A percentile compares a stretch with the other conserved stretches of the same genome.
Conservation (phyloP, 1,140 invertebrate genomes). For the Vanessa tameamea region DNA sequence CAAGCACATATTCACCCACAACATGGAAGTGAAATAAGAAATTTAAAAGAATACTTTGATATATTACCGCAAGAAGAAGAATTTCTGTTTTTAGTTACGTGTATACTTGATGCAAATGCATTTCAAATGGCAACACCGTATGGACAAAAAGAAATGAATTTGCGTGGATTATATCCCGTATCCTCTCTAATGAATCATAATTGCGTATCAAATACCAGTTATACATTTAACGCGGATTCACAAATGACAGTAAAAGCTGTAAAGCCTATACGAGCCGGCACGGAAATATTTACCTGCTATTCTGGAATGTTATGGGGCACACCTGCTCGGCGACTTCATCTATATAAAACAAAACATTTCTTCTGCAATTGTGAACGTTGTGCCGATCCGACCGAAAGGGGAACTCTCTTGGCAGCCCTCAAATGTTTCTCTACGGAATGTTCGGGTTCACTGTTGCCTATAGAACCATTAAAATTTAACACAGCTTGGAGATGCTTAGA, state of each 20-base stretch:
- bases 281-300: conserved; percentile 88
- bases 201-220: conserved; percentile 88
- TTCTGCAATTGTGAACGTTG: conserved; percentile 87
- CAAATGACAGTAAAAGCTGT: conserved; percentile 84
- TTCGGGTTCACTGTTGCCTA: conserved; percentile 70
- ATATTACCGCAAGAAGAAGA: conserved; percentile 82
- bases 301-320: conserved; percentile 88
- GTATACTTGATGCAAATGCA: conserved; percentile 87
- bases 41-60: conserved; percentile 82
- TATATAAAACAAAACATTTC: conserved; percentile 88
- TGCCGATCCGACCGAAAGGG: conserved; percentile 84
- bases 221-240: conserved; percentile 82
- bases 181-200: conserved; percentile 88
- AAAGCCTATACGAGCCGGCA: conserved; percentile 82
- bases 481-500: conserved; percentile 78
- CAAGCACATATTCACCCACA: conserved; percentile 80
- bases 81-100: conserved; percentile 83
- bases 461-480: conserved; percentile 66
- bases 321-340: conserved; percentile 82
- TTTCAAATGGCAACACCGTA: conserved; percentile 83
- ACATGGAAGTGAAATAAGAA: conserved; percentile 82
- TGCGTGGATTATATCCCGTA: conserved; percentile 87
- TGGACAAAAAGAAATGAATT: conserved; percentile 78
- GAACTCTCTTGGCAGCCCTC: conserved; percentile 77
- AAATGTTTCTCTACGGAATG: conserved; percentile 78